Percentiles rank a stretch among this genome's conserved stretches.
Conservation (phyloP, 2,888 invertebrate genomes). For the Hipparchia semele region DNA sequence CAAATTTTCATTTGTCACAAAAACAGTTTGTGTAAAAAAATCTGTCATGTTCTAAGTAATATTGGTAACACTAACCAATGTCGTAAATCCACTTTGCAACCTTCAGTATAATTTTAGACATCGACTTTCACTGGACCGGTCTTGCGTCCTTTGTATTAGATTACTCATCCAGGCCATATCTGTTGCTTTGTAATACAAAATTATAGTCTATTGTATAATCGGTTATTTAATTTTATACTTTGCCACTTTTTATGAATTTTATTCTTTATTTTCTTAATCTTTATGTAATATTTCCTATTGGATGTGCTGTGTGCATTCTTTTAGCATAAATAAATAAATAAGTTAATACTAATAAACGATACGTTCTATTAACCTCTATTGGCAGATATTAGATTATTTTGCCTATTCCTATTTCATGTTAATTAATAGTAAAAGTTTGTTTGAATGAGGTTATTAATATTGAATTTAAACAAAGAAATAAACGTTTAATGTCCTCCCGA, state of each 20-base stretch:
- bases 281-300: too few species aligned
- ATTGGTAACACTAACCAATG: neutral
- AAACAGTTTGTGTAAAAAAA: too few species aligned
- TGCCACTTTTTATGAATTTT: neutral
- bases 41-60: neutral
- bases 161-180: constrained; percentile 20
- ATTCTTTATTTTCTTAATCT: neutral
- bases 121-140: constrained; percentile 32
- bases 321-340: too few species aligned
- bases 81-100: constrained; percentile 10
- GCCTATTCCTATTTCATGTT: too few species aligned
- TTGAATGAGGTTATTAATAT: neutral
- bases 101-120: constrained; percentile 8
- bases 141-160: constrained; percentile 19
- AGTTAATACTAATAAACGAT: too few species aligned
- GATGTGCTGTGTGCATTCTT: too few species aligned
- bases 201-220: neutral
- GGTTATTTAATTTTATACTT: neutral
- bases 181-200: constrained; percentile 4
- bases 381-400: too few species aligned
- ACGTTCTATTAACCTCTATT: too few species aligned
- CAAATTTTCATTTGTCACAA: too few species aligned
- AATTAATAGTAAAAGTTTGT: too few species aligned
- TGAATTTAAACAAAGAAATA: neutral
- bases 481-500: too few species aligned